Conservation (phyloP, 2,888 invertebrate genomes). For the Dorcus hopei region DNA sequence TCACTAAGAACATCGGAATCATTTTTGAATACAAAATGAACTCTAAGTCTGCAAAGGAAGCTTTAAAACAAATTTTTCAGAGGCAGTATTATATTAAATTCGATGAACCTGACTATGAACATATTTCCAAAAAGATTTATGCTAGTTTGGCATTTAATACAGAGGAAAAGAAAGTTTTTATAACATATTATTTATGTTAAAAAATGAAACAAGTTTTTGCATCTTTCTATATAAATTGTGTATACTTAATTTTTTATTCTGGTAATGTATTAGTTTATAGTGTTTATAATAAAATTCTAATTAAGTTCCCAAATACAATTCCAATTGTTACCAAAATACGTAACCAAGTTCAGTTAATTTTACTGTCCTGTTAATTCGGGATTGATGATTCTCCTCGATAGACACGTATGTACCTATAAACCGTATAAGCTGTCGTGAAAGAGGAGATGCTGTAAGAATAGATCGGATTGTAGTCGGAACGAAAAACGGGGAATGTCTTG, state of each 20-base stretch:
- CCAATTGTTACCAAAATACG: no score
- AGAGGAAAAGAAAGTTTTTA: constrained; percentile 5
- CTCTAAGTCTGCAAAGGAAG: constrained; percentile 9
- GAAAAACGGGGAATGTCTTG: no score
- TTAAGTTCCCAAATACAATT: constrained; percentile 1
- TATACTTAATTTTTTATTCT: constrained; percentile 10
- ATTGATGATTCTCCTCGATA: no score
- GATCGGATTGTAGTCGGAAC: no score
- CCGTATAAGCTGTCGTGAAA: no score
- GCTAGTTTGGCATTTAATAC: constrained; percentile 9
- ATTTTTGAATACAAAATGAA: constrained; percentile 12
- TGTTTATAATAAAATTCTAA: constrained; percentile 9
- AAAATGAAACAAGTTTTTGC: constrained; percentile 9
- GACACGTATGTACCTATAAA: no score
- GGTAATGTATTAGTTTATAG: constrained; percentile 12
- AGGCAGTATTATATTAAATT: constrained; percentile 7
- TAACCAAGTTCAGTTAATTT: no score
- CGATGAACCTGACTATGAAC: constrained; percentile 9
- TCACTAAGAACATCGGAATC: constrained; percentile 6
- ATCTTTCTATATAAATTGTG: no score
- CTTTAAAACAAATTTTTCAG: constrained; percentile 10
- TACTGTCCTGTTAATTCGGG: no score
- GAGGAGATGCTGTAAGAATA: no score
- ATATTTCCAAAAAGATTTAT: constrained; percentile 7
- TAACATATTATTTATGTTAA: constrained; percentile 12